A percentile compares a stretch with the other conserved stretches of the same genome.
These are phyloP conservation scores for Eleutherodactylus coqui DNA, from an alignment of 2,797 vertebrate species.

Conservation along the genomic window DNA sequence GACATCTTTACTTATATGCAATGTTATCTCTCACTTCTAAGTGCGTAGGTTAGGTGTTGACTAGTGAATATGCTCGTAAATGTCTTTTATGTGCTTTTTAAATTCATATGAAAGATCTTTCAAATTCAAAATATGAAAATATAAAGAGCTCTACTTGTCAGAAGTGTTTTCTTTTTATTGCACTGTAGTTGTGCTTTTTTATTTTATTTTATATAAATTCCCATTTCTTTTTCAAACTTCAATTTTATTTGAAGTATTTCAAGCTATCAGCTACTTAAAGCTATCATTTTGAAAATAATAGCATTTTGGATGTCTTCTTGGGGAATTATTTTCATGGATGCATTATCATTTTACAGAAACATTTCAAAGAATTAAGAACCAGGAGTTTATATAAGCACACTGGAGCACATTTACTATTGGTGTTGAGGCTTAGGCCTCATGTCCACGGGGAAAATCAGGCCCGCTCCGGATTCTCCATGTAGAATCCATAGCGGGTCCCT, in stretches of 20 bases:
- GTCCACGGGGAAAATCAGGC: too few relatives aligned
- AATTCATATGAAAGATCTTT: background rate
- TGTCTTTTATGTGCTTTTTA: too few relatives aligned
- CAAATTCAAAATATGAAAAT: background rate
- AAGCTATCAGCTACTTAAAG: background rate
- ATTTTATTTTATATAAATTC: background rate
- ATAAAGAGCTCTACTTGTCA: background rate
- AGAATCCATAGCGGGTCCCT: too few relatives aligned
- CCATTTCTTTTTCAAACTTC: background rate
- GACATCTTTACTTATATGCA: too few relatives aligned
- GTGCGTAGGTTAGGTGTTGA: too few relatives aligned
- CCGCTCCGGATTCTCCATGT: too few relatives aligned
- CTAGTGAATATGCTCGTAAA: too few relatives aligned
- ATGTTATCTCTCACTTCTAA: too few relatives aligned
- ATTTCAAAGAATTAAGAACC: background rate
- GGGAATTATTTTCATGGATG: background rate
- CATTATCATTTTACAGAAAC: background rate
- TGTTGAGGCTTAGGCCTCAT: too few relatives aligned
- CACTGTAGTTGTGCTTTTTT: background rate
- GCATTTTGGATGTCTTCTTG: background rate
- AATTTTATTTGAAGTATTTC: background rate
- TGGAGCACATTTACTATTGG: too few relatives aligned
- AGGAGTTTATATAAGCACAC: too few relatives aligned
- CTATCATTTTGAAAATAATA: background rate
- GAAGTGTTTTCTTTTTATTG: background rate